A percentile compares a stretch with the other conserved stretches of the same genome.
These are phyloP conservation scores for Mirounga angustirostris DNA, from an alignment of 2,113 vertebrate genomes.

Conservation along the genomic window DNA sequence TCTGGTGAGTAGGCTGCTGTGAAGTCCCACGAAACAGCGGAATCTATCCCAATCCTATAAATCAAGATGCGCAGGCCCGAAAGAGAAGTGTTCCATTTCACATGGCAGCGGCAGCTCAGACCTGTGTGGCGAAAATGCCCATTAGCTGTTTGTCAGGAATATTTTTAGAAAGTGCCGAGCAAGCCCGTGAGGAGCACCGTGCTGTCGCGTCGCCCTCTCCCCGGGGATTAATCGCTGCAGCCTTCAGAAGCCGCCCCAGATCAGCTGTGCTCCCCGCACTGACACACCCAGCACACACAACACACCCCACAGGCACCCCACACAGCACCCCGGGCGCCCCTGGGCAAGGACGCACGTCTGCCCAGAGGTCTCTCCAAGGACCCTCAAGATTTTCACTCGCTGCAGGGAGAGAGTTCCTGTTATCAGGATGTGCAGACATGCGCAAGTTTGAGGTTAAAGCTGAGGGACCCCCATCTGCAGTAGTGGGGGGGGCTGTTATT, in stretches of 20 bases:
- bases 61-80: background rate
- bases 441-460: background rate
- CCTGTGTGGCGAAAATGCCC: constrained; percentile 67
- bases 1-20: background rate
- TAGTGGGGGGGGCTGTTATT: background rate
- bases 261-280: background rate
- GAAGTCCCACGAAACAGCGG: background rate
- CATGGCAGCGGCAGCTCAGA: constrained; percentile 25
- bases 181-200: background rate
- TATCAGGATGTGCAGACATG: background rate
- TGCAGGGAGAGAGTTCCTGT: background rate
- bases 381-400: background rate
- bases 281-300: background rate
- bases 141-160: constrained; percentile 71
- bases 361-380: background rate
- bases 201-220: background rate
- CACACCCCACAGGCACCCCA: background rate
- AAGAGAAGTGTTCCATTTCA: constrained; percentile 6
- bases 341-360: background rate
- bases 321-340: background rate
- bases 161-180: constrained; percentile 77
- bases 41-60: background rate
- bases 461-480: background rate
- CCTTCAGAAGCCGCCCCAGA: background rate
- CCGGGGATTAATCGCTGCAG: background rate